A percentile compares a stretch with the other conserved stretches of the same genome.
Evolutionary conservation across 1,140 invertebrate species (phyloP).

Genomic region (Dinothrombium tinctorium): DNA sequence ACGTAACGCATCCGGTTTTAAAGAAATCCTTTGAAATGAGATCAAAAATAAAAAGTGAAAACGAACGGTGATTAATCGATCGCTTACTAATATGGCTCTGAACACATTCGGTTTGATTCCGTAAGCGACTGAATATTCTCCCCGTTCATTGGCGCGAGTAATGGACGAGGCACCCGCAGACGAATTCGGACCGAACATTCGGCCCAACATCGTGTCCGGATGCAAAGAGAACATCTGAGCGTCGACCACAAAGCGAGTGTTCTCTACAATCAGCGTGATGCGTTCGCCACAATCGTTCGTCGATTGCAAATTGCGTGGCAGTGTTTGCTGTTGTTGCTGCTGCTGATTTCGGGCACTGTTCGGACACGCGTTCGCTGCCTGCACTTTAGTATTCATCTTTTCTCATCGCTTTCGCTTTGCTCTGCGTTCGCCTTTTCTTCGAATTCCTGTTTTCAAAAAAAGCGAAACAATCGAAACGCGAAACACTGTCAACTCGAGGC

Average conservation of each 20-base stretch:
- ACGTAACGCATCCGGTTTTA: slow-evolving; percentile 60
- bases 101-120: slow-evolving; percentile 90
- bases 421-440: no score
- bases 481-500: no score
- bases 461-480: no score
- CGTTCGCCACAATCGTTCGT: no score
- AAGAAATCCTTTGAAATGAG: slow-evolving; percentile 53
- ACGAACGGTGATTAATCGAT: not conserved
- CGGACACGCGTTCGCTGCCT: no score
- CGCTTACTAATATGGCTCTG: slow-evolving; percentile 51
- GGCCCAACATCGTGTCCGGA: slow-evolving; percentile 77
- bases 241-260: slow-evolving; percentile 72
- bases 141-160: slow-evolving; percentile 72
- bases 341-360: no score
- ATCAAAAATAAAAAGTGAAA: slow-evolving; percentile 1
- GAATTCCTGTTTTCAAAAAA: no score
- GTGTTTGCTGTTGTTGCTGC: no score
- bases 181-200: slow-evolving; percentile 56
- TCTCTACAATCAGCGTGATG: slow-evolving; percentile 76
- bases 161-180: slow-evolving; percentile 38
- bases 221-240: slow-evolving; percentile 67
- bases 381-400: no score
- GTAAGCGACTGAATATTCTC: slow-evolving; percentile 95
- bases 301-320: no score
- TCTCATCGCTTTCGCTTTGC: no score